Conservation (phyloP, 2,888 invertebrate species). For the Anoplius nigerrimus region DNA sequence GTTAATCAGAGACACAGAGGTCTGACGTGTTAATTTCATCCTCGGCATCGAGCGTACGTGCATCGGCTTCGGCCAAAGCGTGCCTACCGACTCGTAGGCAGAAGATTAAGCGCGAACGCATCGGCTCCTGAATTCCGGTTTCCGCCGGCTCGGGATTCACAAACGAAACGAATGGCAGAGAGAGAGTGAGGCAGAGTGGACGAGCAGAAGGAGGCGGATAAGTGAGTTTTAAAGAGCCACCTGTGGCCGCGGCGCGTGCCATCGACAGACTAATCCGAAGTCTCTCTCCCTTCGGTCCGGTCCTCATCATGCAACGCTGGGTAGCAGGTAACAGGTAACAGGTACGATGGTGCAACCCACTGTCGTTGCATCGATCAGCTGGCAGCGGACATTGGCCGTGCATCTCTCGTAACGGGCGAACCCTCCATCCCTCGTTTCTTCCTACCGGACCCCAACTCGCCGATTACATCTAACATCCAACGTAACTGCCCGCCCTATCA, state of each 20-base stretch:
- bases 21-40: no score
- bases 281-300: conserved; percentile 57
- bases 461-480: conserved; percentile 55
- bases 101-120: not conserved
- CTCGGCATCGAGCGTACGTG: no score
- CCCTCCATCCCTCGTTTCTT: conserved; percentile 31
- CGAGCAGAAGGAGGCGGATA: conserved; percentile 44
- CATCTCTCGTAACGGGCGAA: conserved; percentile 42
- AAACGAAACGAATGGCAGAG: not conserved
- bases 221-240: conserved; percentile 67
- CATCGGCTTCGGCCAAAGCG: no score
- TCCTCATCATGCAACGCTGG: conserved; percentile 47
- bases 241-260: conserved; percentile 70
- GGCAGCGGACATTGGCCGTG: conserved; percentile 27
- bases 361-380: conserved; percentile 40
- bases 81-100: no score
- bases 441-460: conserved; percentile 29
- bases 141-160: conserved; percentile 15
- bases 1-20: no score
- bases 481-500: conserved; percentile 51
- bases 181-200: conserved; percentile 19
- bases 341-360: conserved; percentile 57
- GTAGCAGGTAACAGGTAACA: conserved; percentile 60
- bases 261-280: conserved; percentile 54
- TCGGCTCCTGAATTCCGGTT: conserved; percentile 41